These are phyloP conservation scores for Sinotaia quadrata DNA, from an alignment of 2,888 invertebrate genomes.

Conservation along the genomic window DNA sequence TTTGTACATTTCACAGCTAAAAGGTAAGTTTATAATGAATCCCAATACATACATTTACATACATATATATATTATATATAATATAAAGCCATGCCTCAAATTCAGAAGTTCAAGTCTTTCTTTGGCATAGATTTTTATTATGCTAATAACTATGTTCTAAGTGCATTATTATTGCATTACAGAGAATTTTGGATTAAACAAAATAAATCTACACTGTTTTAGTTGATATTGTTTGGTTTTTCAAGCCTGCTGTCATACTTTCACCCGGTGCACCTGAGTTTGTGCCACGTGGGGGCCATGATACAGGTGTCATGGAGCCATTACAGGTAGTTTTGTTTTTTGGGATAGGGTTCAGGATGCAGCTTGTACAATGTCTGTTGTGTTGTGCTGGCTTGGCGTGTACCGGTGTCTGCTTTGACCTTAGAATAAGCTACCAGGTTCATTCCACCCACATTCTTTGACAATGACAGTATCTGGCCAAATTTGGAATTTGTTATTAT, in stretches of 20 bases:
- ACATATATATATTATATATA: neutral
- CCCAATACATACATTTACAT: neutral
- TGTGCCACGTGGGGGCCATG: constrained; percentile 54
- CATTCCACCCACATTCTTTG: too few species aligned
- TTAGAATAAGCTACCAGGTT: too few species aligned
- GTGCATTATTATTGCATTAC: too few species aligned
- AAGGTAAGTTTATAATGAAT: too few species aligned
- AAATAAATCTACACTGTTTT: constrained; percentile 4
- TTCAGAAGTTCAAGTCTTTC: too few species aligned
- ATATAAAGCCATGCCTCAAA: too few species aligned
- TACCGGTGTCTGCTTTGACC: neutral
- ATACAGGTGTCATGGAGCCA: constrained; percentile 29
- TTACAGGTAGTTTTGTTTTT: neutral
- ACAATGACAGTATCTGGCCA: too few species aligned
- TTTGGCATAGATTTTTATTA: too few species aligned
- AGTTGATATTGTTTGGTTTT: neutral
- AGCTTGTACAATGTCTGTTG: neutral
- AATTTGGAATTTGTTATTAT: too few species aligned
- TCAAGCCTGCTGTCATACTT: constrained; percentile 27
- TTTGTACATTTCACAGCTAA: too few species aligned
- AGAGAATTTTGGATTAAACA: too few species aligned
- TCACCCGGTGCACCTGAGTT: constrained; percentile 49
- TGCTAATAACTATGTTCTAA: too few species aligned
- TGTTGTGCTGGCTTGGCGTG: neutral
- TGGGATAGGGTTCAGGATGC: neutral